phyloP scores from a whole-genome alignment of 23 tunicate genomes.

The Trididemnum nubilum region DNA sequence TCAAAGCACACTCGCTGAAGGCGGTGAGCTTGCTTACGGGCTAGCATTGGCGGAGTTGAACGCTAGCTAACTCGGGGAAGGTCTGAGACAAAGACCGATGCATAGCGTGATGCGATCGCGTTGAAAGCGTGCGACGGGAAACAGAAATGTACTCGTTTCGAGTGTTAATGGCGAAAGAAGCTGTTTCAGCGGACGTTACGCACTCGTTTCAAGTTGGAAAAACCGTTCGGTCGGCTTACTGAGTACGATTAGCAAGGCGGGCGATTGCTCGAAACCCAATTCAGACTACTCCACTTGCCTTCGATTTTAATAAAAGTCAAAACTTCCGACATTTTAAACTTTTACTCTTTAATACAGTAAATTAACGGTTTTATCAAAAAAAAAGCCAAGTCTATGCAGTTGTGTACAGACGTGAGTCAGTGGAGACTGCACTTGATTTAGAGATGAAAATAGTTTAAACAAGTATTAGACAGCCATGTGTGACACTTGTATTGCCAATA shows the following conservation, averaged over 20 bases:
- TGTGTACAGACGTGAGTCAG: no score
- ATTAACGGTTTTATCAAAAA: no score
- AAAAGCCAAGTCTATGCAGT: no score
- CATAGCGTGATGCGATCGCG: constrained; percentile 33
- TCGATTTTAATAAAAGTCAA: background rate
- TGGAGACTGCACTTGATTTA: no score
- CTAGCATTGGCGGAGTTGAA: constrained; percentile 7
- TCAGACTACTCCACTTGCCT: constrained; percentile 37
- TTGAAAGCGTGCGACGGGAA: constrained; percentile 22
- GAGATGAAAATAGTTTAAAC: no score
- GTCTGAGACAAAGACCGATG: constrained; percentile 43
- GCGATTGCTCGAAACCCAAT: constrained; percentile 35
- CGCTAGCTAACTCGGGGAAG: constrained; percentile 40
- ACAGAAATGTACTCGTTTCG: constrained; percentile 1
- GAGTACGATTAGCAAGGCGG: constrained; percentile 44
- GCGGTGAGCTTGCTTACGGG: constrained; percentile 52
- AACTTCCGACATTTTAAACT: background rate
- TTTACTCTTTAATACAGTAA: no score
- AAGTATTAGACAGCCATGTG: no score
- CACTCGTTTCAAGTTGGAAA: background rate
- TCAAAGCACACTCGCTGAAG: background rate
- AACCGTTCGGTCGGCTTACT: constrained; percentile 19
- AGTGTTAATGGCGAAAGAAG: constrained; percentile 17
- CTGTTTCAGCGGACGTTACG: constrained; percentile 25
- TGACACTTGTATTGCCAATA: no score